phyloP scores from a whole-genome alignment of 2,888 invertebrate genomes.

The Cantharis rustica region DNA sequence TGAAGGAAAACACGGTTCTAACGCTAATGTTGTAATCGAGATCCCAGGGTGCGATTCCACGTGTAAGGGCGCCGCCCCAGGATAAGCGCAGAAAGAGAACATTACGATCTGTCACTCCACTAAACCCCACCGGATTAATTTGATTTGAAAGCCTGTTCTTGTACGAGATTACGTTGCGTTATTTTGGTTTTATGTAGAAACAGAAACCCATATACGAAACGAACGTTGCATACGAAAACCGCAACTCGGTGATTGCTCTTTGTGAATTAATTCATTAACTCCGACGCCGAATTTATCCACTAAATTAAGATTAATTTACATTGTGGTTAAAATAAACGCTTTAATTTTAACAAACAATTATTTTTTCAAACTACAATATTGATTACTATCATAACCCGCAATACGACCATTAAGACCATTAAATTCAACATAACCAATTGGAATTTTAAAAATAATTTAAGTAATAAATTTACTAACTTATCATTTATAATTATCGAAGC shows the following conservation, averaged over 20 bases:
- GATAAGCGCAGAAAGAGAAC: slow-evolving; percentile 40
- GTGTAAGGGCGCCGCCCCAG: slow-evolving; percentile 29
- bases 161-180: slow-evolving; percentile 31
- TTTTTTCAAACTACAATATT: slow-evolving; percentile 4
- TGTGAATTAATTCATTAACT: slow-evolving; percentile 18
- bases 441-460: neutral
- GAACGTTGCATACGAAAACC: slow-evolving; percentile 17
- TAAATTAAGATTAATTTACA: slow-evolving; percentile 20
- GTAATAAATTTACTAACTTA: slow-evolving; percentile 10
- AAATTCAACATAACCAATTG: neutral
- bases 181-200: slow-evolving; percentile 18
- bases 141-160: slow-evolving; percentile 43
- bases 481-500: slow-evolving; percentile 8
- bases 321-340: slow-evolving; percentile 5
- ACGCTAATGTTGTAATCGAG: slow-evolving; percentile 30
- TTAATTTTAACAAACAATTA: slow-evolving; percentile 17
- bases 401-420: neutral
- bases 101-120: slow-evolving; percentile 48
- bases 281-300: slow-evolving; percentile 15
- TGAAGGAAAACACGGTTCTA: slow-evolving; percentile 14
- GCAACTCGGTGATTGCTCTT: slow-evolving; percentile 11
- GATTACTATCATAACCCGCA: neutral
- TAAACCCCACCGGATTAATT: slow-evolving; percentile 45
- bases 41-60: slow-evolving; percentile 29
- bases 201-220: neutral